Percentiles rank a stretch among this genome's conserved stretches.
These are phyloP conservation scores for Cyanoliseus patagonus DNA, from an alignment of 2,113 vertebrate species.

Conservation along the genomic window DNA sequence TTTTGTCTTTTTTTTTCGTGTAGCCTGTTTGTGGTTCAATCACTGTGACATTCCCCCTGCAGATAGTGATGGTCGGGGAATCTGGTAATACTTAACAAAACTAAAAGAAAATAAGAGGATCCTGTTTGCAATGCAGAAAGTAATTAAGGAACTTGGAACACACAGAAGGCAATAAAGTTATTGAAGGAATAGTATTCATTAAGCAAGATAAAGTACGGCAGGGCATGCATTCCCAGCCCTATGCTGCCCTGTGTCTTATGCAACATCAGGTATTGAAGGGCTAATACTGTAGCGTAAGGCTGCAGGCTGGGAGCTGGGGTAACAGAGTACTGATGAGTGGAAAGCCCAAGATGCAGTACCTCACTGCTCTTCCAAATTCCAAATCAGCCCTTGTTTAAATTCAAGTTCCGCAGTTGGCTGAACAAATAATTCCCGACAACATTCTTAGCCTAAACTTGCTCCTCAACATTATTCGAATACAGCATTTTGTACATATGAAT, in stretches of 20 bases:
- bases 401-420: background rate
- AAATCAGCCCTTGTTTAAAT: background rate
- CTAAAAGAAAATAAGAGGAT: background rate
- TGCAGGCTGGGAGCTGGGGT: background rate
- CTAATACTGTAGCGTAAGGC: background rate
- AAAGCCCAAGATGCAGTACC: background rate
- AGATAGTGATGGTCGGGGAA: background rate
- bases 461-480: background rate
- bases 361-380: background rate
- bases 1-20: background rate
- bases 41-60: background rate
- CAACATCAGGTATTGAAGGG: background rate
- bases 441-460: background rate
- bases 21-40: conserved; percentile 11
- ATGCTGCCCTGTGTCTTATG: background rate
- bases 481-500: background rate
- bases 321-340: background rate
- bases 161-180: conserved; percentile 39
- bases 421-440: background rate
- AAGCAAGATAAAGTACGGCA: conserved; percentile 53
- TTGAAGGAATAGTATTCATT: conserved; percentile 28
- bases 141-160: conserved; percentile 49
- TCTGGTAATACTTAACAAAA: conserved; percentile 33
- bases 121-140: conserved; percentile 51
- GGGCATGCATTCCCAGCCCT: background rate